Conservation (phyloP, 2,113 vertebrate species). For the Neodon shergylaensis region DNA sequence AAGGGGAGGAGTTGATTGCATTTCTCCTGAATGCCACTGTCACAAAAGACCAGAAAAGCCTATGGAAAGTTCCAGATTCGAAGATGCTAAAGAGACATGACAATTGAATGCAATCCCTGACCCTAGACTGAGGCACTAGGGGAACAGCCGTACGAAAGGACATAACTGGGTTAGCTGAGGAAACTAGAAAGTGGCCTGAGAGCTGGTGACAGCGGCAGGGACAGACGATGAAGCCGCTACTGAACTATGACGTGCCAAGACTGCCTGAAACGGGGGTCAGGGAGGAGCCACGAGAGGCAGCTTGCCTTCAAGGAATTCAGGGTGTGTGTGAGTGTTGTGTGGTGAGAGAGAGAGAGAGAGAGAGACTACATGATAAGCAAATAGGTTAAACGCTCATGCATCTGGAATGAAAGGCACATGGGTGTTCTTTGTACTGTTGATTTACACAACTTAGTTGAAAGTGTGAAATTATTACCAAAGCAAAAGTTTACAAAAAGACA, state of each 20-base stretch:
- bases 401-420: not conserved
- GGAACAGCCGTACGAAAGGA: not conserved
- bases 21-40: not conserved
- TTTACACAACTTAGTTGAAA: not conserved
- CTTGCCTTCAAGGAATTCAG: not conserved
- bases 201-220: not conserved
- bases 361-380: not conserved
- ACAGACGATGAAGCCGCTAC: not conserved
- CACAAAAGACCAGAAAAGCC: not conserved
- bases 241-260: too few species aligned
- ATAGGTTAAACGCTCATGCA: not conserved
- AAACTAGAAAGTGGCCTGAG: not conserved
- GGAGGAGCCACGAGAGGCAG: not conserved
- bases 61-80: not conserved
- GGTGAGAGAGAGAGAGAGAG: too few species aligned
- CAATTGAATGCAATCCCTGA: not conserved
- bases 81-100: not conserved
- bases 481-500: not conserved
- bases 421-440: not conserved
- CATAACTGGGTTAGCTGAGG: not conserved
- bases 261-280: not conserved
- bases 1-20: not conserved
- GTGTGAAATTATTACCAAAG: slow-evolving; percentile 50
- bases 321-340: not conserved
- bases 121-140: not conserved